Conservation (phyloP, 2,888 invertebrate genomes). For the Sphaerophoria rueppellii region DNA sequence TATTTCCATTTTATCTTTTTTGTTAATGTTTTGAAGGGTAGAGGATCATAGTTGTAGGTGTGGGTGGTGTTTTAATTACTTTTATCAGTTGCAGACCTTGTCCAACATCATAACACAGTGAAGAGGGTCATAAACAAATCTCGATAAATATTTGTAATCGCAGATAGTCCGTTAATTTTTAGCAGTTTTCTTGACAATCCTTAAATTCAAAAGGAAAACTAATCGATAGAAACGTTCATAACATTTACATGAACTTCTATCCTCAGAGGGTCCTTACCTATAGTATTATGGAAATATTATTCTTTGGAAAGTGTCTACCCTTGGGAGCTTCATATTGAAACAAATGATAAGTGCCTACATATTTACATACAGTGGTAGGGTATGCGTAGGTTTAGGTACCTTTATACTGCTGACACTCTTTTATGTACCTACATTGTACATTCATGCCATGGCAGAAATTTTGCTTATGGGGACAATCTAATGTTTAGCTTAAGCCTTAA, state of each 20-base stretch:
- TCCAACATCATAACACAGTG: not conserved
- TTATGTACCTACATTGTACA: too few species aligned
- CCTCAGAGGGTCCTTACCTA: not conserved
- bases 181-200: not conserved
- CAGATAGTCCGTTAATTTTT: not conserved
- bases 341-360: not conserved
- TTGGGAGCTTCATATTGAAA: not conserved
- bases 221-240: not conserved
- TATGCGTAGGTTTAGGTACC: not conserved
- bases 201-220: not conserved
- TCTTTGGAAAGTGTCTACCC: not conserved
- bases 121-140: not conserved
- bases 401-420: too few species aligned
- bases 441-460: too few species aligned
- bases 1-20: slow-evolving; percentile 6
- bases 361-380: not conserved
- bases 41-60: not conserved
- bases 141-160: not conserved
- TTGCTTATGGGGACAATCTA: too few species aligned
- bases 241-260: not conserved
- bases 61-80: slow-evolving; percentile 4
- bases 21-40: not conserved
- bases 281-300: not conserved
- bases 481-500: too few species aligned
- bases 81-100: not conserved